Base-by-base conservation (phyloP, 23 tunicate genomes). In the Botrylloides violaceus region DNA sequence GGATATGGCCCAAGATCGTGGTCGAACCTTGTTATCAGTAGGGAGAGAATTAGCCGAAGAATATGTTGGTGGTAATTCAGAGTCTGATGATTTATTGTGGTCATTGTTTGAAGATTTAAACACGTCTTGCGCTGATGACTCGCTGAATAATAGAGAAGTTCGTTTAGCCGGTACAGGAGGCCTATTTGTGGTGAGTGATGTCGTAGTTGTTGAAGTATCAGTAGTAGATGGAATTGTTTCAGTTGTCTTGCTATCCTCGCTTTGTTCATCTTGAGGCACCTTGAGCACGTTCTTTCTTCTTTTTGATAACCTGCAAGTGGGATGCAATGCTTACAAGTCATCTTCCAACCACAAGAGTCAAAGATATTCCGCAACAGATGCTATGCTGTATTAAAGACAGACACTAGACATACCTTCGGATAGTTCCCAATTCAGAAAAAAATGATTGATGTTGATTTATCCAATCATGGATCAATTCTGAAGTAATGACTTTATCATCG, bases 381-480 rank as follows among this genome's bases (percentile, higher is more conserved):
- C 18, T 18, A 47, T 47, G 12, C 55, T 12, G 18, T 18, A 59
- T 15, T 12, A 59, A 59, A 6, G 65, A 59, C 20, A 59, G 23
- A 19, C 30, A 23, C 32, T 0, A 18, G 28, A 60, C 74, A 36
- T 43, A 68, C 35, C 86, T 83, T 28, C 97, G 59, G 26, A 90
- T 74, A 4, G 97, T 90, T 18, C 85, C 90, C 38, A 90, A 6
- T 36, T 90, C 89, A 36, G 97, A 81, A 3, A 90, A 80, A 2
- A 82, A 66, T 18, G 97, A 83, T 7, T 78, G 90, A 59, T 90
- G 97, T 56, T 90, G 90, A 61, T 90, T 78, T 21, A 90, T 79
- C 97, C 97, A 90, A 1, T 62, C 76, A 61, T 90, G 85, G 22
- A 90, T 79, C 25, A 48, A 66, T 25, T 74, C 63, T n/a, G 58